Conservation (phyloP, 1,140 invertebrate species). For the Drosophila bocqueti region DNA sequence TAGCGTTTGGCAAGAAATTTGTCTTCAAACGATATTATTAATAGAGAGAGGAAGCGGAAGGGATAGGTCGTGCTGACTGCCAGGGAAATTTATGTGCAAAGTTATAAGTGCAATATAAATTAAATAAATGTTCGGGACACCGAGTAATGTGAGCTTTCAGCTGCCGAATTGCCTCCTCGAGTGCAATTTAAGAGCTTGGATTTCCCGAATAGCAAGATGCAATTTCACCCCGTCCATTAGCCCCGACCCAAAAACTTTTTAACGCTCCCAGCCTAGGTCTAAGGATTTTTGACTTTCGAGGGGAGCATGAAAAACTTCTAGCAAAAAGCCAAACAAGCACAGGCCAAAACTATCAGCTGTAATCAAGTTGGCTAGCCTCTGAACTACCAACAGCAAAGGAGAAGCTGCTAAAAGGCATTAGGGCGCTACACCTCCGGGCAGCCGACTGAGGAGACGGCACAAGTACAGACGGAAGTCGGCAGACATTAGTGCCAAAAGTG, state of each 20-base stretch:
- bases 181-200: slow-evolving; percentile 12
- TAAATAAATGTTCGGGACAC: slow-evolving; percentile 47
- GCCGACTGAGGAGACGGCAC: slow-evolving; percentile 17
- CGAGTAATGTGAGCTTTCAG: slow-evolving; percentile 52
- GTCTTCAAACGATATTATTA: slow-evolving; percentile 70
- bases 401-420: slow-evolving; percentile 81
- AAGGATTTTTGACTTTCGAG: slow-evolving; percentile 63
- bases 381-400: slow-evolving; percentile 38
- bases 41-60: slow-evolving; percentile 47
- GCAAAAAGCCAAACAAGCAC: slow-evolving; percentile 39
- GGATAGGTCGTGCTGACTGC: slow-evolving; percentile 50
- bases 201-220: slow-evolving; percentile 8
- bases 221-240: slow-evolving; percentile 8
- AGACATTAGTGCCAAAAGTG: slow-evolving; percentile 82
- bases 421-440: slow-evolving; percentile 51
- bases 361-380: slow-evolving; percentile 73
- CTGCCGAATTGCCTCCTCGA: neutral
- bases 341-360: slow-evolving; percentile 76
- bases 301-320: slow-evolving; percentile 27
- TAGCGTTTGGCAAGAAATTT: slow-evolving; percentile 74
- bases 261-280: slow-evolving; percentile 9
- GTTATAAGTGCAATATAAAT: slow-evolving; percentile 78
- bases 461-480: slow-evolving; percentile 76
- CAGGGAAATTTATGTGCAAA: slow-evolving; percentile 68
- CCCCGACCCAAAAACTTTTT: slow-evolving; percentile 26